These are phyloP conservation scores for Timandra comae DNA, from an alignment of 2,888 invertebrate species.

Conservation along the genomic window DNA sequence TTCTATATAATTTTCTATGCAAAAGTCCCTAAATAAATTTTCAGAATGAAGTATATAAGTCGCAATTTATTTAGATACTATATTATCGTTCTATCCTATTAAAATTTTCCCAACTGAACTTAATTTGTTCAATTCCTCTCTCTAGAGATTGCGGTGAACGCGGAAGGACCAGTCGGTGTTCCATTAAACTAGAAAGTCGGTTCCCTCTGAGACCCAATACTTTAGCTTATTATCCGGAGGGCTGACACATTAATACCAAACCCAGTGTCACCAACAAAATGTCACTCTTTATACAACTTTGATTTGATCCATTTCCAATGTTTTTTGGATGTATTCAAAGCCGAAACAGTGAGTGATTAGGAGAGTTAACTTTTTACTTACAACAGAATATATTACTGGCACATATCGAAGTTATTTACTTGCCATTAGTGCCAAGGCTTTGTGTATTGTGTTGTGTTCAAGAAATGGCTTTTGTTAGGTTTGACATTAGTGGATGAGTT, in stretches of 20 bases:
- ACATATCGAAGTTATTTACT: too few species aligned
- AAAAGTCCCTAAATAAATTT: too few species aligned
- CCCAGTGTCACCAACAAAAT: slow-evolving; percentile 16
- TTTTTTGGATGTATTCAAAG: slow-evolving; percentile 13
- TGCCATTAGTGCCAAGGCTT: too few species aligned
- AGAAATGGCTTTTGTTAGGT: too few species aligned
- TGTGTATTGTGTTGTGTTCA: too few species aligned
- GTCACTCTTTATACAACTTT: slow-evolving; percentile 15
- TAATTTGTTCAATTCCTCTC: slow-evolving; percentile 23
- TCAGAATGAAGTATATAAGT: neutral
- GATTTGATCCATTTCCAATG: slow-evolving; percentile 13
- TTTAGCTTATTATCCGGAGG: slow-evolving; percentile 22
- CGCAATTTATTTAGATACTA: slow-evolving; percentile 3
- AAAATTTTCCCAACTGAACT: slow-evolving; percentile 18
- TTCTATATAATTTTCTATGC: too few species aligned
- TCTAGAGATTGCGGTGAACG: slow-evolving; percentile 22
- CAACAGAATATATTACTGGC: too few species aligned
- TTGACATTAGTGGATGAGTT: too few species aligned
- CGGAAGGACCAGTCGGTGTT: slow-evolving; percentile 22
- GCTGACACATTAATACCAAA: slow-evolving; percentile 28
- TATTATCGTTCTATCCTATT: slow-evolving; percentile 17
- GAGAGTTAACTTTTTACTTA: slow-evolving; percentile 10
- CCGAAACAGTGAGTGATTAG: slow-evolving; percentile 6
- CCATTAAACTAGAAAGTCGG: slow-evolving; percentile 24
- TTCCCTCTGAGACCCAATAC: slow-evolving; percentile 22